Percentiles rank a stretch among this genome's conserved stretches.
Evolutionary conservation across 2,797 vertebrate species (phyloP).

Genomic region (Platalea minor): DNA sequence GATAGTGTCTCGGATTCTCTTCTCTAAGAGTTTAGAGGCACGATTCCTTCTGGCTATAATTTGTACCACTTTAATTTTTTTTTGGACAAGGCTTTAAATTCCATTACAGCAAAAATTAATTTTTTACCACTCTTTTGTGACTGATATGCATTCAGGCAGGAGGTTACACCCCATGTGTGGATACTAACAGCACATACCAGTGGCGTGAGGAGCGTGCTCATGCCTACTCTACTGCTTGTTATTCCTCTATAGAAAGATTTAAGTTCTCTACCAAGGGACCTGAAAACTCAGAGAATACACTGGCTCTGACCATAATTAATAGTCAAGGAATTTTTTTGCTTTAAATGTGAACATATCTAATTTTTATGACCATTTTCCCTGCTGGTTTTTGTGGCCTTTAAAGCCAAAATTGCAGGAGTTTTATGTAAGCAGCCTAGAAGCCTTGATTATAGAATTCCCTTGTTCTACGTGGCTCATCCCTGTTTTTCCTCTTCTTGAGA

Average conservation of each 20-base stretch:
- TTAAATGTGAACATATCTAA: neutral
- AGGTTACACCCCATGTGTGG: neutral
- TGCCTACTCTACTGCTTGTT: neutral
- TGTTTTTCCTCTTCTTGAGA: neutral
- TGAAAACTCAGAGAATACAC: neutral
- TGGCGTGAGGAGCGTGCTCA: accelerated
- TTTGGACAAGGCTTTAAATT: neutral
- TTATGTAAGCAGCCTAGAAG: neutral
- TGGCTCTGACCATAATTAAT: neutral
- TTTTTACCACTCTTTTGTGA: neutral
- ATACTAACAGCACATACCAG: neutral
- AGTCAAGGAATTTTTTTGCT: neutral
- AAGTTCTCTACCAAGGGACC: neutral
- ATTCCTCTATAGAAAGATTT: neutral
- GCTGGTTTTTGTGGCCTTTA: neutral
- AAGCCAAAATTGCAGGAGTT: neutral
- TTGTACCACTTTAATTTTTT: neutral
- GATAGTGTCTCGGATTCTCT: neutral
- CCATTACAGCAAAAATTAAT: neutral
- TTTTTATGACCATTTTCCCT: neutral
- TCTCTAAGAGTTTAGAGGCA: neutral
- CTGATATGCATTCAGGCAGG: neutral
- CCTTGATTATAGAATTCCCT: neutral
- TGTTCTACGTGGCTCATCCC: neutral
- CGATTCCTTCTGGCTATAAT: neutral